These are phyloP conservation scores for Sminthurinus aureus DNA, from an alignment of 2,888 invertebrate genomes.

Conservation along the genomic window DNA sequence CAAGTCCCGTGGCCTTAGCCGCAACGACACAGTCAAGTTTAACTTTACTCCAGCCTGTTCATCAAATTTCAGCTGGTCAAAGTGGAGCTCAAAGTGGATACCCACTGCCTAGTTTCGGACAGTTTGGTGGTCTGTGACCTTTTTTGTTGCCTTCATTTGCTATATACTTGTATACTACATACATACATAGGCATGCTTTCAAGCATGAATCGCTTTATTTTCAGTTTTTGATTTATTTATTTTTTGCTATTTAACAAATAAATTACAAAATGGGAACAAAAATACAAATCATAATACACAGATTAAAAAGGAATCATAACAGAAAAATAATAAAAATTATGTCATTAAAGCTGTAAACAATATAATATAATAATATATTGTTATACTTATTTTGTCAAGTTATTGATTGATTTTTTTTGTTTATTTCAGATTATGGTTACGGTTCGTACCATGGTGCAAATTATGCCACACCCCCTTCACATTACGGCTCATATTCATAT, in stretches of 20 bases:
- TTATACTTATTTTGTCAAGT: not conserved
- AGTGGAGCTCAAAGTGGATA: constrained; percentile 50
- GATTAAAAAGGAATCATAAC: not conserved
- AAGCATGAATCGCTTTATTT: not conserved
- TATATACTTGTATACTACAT: not conserved
- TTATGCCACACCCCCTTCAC: constrained; percentile 43
- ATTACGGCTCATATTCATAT: constrained; percentile 44
- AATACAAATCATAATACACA: not conserved
- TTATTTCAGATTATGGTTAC: constrained; percentile 44
- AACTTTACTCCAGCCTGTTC: constrained; percentile 57
- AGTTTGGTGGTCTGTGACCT: constrained; percentile 50
- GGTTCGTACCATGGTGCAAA: constrained; percentile 39
- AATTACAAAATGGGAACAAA: not conserved
- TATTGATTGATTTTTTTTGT: not conserved
- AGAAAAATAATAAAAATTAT: not conserved
- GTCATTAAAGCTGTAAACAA: not conserved
- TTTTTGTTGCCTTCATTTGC: constrained; percentile 15
- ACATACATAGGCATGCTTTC: too few relatives aligned
- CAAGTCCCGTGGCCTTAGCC: constrained; percentile 41
- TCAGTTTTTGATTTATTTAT: not conserved
- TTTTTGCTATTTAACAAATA: not conserved
- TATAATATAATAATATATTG: not conserved
- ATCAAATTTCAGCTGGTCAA: constrained; percentile 46
- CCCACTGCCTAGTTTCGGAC: constrained; percentile 55
- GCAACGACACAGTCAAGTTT: constrained; percentile 54